Conservation (phyloP, 2,888 invertebrate species). For the Drepana falcataria region DNA sequence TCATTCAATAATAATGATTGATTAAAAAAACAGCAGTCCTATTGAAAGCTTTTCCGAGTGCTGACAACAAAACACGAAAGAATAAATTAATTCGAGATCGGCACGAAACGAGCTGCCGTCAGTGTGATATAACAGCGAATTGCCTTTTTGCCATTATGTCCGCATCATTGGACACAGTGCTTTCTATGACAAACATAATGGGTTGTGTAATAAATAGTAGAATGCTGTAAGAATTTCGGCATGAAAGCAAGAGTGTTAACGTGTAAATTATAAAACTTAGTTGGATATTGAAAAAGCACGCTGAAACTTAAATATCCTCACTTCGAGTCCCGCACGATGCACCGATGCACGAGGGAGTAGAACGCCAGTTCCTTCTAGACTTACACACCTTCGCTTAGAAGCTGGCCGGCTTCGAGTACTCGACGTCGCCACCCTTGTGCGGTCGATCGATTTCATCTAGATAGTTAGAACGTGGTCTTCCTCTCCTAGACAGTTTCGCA, state of each 20-base stretch:
- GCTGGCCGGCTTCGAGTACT: no score
- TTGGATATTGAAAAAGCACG: no score
- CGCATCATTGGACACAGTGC: slow-evolving; percentile 24
- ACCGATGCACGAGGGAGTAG: no score
- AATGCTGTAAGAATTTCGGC: slow-evolving; percentile 11
- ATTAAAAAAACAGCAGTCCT: not conserved
- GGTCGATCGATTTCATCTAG: no score
- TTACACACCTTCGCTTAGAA: no score
- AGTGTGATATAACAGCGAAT: slow-evolving; percentile 36
- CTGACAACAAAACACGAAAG: not conserved
- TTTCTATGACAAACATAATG: slow-evolving; percentile 32
- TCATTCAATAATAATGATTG: not conserved
- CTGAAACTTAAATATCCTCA: no score
- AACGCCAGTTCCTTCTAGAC: no score
- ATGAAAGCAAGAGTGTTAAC: slow-evolving; percentile 15
- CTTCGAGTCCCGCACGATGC: no score
- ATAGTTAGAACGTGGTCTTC: no score
- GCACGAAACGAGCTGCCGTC: slow-evolving; percentile 11
- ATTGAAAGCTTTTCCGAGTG: not conserved
- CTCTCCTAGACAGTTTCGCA: no score
- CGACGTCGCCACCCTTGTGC: no score
- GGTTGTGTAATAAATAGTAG: slow-evolving; percentile 27
- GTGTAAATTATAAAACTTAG: no score
- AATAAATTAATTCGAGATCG: slow-evolving; percentile 23
- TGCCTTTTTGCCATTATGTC: slow-evolving; percentile 27